These are phyloP conservation scores for Peribatodes rhomboidaria DNA, from an alignment of 2,888 invertebrate genomes.

Conservation along the genomic window DNA sequence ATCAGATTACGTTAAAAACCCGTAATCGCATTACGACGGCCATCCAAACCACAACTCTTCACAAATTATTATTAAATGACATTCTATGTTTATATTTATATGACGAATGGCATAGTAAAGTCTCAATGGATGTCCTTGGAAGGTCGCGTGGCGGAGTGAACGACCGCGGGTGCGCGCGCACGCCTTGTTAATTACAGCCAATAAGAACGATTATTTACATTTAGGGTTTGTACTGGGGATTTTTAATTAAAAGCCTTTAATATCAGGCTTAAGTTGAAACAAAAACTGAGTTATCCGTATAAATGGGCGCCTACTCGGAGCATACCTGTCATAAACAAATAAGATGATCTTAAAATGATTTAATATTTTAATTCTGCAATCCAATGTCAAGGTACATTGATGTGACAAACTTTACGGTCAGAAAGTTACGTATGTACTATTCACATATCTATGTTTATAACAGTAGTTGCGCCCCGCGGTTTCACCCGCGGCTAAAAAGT, in stretches of 20 bases:
- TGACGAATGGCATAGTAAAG: slow-evolving; percentile 31
- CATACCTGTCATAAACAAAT: no score
- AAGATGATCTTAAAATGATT: no score
- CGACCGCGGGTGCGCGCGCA: slow-evolving; percentile 57
- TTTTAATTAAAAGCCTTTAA: slow-evolving; percentile 54
- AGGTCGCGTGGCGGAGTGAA: slow-evolving; percentile 53
- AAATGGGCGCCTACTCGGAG: no score
- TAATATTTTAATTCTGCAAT: no score
- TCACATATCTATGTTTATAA: no score
- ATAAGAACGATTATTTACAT: slow-evolving; percentile 57
- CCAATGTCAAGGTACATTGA: no score
- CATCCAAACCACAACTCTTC: neutral
- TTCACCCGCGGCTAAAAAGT: no score
- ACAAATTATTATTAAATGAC: neutral
- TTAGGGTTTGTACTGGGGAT: slow-evolving; percentile 50
- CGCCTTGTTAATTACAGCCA: slow-evolving; percentile 82
- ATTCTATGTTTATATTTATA: slow-evolving; percentile 15
- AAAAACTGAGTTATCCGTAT: neutral
- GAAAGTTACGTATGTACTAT: no score
- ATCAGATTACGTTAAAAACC: no score
- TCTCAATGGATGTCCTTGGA: slow-evolving; percentile 40
- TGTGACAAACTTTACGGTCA: no score
- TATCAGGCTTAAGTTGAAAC: neutral
- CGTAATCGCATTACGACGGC: neutral
- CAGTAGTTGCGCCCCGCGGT: no score